Percentiles rank a stretch among this genome's conserved stretches.
These are phyloP conservation scores for Penelope pileata DNA, from an alignment of 2,113 vertebrate genomes.

Conservation along the genomic window DNA sequence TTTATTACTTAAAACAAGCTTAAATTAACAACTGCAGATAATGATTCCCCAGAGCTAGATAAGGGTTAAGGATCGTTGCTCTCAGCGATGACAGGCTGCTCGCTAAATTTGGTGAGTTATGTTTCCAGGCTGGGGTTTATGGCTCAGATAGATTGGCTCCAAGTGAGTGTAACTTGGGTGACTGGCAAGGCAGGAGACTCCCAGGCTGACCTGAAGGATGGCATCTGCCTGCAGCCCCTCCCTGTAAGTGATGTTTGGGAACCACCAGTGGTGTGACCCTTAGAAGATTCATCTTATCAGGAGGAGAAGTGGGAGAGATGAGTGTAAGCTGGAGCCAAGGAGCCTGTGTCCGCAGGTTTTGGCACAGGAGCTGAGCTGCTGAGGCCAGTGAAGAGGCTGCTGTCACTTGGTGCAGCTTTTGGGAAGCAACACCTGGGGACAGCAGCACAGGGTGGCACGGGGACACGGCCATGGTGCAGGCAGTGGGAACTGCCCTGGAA, in stretches of 20 bases:
- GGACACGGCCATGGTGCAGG: accelerated
- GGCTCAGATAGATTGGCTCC: slow-evolving; percentile 55
- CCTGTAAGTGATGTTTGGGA: slow-evolving; percentile 15
- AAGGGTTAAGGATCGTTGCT: slow-evolving; percentile 63
- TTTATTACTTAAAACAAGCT: slow-evolving; percentile 41
- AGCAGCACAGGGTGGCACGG: background rate
- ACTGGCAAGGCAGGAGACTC: slow-evolving; percentile 56
- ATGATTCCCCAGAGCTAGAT: slow-evolving; percentile 53
- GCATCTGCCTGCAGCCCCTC: background rate
- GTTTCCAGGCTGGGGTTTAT: slow-evolving; percentile 1
- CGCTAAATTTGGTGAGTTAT: slow-evolving; percentile 55
- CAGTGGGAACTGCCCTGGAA: background rate
- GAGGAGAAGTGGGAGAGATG: slow-evolving; percentile 21
- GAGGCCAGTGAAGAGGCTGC: background rate
- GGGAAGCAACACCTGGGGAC: background rate
- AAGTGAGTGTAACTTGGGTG: slow-evolving; percentile 21
- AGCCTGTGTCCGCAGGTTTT: background rate
- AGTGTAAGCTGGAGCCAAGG: background rate
- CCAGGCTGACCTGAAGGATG: slow-evolving; percentile 16
- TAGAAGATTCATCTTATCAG: background rate
- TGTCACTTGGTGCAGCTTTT: accelerated
- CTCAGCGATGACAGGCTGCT: slow-evolving; percentile 47
- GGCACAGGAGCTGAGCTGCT: background rate
- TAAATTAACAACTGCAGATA: slow-evolving; percentile 59
- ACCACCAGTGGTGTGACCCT: background rate